Percentiles rank a stretch among this genome's conserved stretches.
Conservation (phyloP, 2,888 invertebrate species). For the Amphipyra tragopoginis region DNA sequence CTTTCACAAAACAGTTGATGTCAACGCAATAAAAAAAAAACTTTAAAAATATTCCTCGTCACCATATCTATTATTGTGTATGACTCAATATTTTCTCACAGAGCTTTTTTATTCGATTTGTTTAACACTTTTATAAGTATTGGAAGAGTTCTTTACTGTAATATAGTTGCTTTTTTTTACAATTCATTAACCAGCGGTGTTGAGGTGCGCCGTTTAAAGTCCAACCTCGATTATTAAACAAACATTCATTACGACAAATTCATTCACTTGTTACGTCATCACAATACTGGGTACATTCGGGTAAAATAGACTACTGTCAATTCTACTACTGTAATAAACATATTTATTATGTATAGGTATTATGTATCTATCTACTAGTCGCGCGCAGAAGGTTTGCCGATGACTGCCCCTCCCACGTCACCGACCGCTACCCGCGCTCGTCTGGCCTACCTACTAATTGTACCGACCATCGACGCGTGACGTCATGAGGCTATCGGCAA, state of each 20-base stretch:
- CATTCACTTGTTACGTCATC: not conserved
- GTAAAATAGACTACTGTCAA: no score
- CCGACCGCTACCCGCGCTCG: no score
- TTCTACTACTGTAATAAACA: no score
- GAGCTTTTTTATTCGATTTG: constrained; percentile 49
- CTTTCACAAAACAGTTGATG: constrained; percentile 51
- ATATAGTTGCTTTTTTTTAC: not conserved
- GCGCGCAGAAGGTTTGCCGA: no score
- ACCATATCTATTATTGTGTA: constrained; percentile 55
- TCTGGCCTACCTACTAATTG: no score
- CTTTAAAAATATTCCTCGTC: constrained; percentile 47
- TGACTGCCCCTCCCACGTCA: no score
- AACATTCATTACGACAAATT: constrained; percentile 8
- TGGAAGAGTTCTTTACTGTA: constrained; percentile 15
- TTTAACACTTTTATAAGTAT: constrained; percentile 32
- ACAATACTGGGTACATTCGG: no score
- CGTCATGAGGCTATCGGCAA: no score
- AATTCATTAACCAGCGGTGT: no score
- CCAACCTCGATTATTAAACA: constrained; percentile 18
- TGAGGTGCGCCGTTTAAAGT: constrained; percentile 2
- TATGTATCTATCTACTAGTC: no score
- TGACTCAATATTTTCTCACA: constrained; percentile 58
- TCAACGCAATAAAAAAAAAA: constrained; percentile 52
- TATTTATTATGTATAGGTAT: no score
- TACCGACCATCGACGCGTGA: no score